These are phyloP conservation scores for Tursiops truncatus DNA, from an alignment of 2,113 vertebrate genomes.

Conservation along the genomic window DNA sequence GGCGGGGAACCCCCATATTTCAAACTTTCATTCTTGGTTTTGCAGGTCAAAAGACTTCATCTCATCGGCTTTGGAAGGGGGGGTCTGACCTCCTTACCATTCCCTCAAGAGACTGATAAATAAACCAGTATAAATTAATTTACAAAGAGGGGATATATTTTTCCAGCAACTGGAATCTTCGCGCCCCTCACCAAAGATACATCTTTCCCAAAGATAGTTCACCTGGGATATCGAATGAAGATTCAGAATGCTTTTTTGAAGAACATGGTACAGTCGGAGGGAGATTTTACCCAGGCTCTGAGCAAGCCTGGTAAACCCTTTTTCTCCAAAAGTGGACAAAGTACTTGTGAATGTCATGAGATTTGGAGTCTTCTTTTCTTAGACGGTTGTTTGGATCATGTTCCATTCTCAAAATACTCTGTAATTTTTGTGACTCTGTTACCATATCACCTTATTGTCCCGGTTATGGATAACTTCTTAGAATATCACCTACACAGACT, in stretches of 20 bases:
- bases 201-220: not conserved
- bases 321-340: not conserved
- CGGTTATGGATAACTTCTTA: not conserved
- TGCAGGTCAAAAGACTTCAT: not conserved
- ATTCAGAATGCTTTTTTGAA: not conserved
- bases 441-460: not conserved
- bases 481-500: not conserved
- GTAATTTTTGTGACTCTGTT: not conserved
- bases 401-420: not conserved
- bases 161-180: not conserved
- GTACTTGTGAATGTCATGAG: not conserved
- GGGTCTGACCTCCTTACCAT: not conserved
- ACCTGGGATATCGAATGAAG: not conserved
- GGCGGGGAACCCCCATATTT: not conserved
- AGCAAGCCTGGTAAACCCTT: not conserved
- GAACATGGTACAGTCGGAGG: not conserved
- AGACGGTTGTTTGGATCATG: not conserved
- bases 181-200: not conserved
- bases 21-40: not conserved
- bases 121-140: not conserved
- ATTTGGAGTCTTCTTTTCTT: not conserved
- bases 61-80: not conserved
- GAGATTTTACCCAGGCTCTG: not conserved
- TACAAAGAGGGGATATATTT: not conserved
- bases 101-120: not conserved